These are phyloP conservation scores for Pseudochirops cupreus DNA, from an alignment of 2,797 vertebrate species.

Conservation along the genomic window DNA sequence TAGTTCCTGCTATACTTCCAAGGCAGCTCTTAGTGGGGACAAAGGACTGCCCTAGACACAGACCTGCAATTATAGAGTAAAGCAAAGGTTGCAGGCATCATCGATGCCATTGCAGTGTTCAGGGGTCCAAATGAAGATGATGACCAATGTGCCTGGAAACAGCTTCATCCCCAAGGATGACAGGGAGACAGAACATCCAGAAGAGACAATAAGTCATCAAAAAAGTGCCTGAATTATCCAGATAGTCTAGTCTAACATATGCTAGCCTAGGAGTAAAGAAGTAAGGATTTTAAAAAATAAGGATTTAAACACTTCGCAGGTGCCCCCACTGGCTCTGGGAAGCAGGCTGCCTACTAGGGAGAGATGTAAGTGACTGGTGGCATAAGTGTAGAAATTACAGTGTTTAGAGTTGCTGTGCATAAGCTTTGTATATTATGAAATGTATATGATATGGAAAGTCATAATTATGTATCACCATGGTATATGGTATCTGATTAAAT, in stretches of 20 bases:
- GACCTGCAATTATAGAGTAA: not conserved
- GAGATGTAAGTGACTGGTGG: not conserved
- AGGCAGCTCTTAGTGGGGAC: not conserved
- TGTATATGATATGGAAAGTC: not conserved
- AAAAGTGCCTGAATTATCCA: not conserved
- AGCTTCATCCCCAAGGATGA: not conserved
- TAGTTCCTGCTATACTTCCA: not conserved
- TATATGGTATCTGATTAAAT: not conserved
- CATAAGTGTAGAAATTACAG: not conserved
- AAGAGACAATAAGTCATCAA: not conserved
- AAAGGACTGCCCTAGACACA: not conserved
- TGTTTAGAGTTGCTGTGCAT: not conserved
- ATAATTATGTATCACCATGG: not conserved
- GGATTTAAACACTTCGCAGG: not conserved
- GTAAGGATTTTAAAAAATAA: not conserved
- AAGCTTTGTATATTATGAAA: not conserved
- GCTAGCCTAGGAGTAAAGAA: not conserved
- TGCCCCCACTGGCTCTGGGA: not conserved
- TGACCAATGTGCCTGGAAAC: not conserved
- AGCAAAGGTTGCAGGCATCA: not conserved
- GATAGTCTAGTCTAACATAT: not conserved
- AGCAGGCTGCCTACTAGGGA: not conserved
- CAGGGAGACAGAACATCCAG: not conserved
- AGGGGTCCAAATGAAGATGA: not conserved
- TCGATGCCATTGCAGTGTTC: not conserved